Evolutionary conservation across 2,113 vertebrate genomes (phyloP).

Genomic region (Xiphias gladius): DNA sequence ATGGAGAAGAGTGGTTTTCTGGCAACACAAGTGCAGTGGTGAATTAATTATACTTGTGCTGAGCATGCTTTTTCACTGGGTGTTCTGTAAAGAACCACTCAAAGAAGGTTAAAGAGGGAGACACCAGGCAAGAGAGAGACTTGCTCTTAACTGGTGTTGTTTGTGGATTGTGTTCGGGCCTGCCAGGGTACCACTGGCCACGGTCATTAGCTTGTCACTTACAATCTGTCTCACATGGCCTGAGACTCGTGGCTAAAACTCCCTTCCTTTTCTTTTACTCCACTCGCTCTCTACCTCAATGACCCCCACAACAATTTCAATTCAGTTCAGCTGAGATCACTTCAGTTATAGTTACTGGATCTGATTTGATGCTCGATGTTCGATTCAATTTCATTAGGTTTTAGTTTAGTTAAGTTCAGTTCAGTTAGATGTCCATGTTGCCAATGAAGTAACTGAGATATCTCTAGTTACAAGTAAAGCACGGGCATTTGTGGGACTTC

Average conservation of each 20-base stretch:
- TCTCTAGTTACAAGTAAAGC: background rate
- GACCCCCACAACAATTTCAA: constrained; percentile 13
- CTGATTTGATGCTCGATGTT: constrained; percentile 22
- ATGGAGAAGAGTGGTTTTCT: constrained; percentile 29
- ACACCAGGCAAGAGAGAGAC: constrained; percentile 16
- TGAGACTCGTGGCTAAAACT: constrained; percentile 30
- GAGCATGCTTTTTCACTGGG: constrained; percentile 41
- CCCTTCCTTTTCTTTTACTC: constrained; percentile 9
- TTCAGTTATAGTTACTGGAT: constrained; percentile 27
- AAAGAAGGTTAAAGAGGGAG: constrained; percentile 11
- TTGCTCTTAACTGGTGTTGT: constrained; percentile 43
- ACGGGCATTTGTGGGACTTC: background rate
- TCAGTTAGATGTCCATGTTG: background rate
- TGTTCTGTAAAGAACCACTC: constrained; percentile 29
- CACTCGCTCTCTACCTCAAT: constrained; percentile 15
- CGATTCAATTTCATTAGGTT: constrained; percentile 18
- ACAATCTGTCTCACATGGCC: constrained; percentile 69
- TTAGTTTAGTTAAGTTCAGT: constrained; percentile 8
- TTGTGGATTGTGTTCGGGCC: constrained; percentile 60
- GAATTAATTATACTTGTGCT: constrained; percentile 58
- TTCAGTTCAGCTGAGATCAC: constrained; percentile 2
- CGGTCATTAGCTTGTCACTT: constrained; percentile 77
- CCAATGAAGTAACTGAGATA: background rate
- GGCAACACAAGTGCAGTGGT: constrained; percentile 30
- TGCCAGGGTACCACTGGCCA: constrained; percentile 54